Conservation (phyloP, 2,113 vertebrate species). For the Chitala chitala region DNA sequence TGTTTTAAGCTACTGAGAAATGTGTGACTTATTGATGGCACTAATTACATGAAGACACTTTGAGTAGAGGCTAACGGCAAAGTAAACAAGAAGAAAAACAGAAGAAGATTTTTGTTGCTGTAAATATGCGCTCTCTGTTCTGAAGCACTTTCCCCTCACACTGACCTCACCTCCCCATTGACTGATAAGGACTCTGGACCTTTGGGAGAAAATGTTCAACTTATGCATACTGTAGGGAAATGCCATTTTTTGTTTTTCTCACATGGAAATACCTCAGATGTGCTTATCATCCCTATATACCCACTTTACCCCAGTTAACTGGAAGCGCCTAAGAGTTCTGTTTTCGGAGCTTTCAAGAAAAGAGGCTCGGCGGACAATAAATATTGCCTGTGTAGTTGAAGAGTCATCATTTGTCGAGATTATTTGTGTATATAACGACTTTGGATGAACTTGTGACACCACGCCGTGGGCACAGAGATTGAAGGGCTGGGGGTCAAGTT, state of each 20-base stretch:
- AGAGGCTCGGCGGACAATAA: conserved; percentile 17
- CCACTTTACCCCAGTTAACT: conserved; percentile 1
- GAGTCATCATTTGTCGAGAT: conserved; percentile 32
- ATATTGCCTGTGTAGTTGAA: conserved; percentile 19
- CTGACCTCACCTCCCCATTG: conserved; percentile 34
- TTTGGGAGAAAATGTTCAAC: conserved; percentile 52
- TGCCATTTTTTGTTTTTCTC: conserved; percentile 49
- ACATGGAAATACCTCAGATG: conserved; percentile 69
- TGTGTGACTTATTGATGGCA: conserved; percentile 34
- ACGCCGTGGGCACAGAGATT: conserved; percentile 32
- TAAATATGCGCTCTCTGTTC: conserved; percentile 65
- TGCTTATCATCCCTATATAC: conserved; percentile 31
- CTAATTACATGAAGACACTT: conserved; percentile 37
- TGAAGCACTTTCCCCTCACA: conserved; percentile 58
- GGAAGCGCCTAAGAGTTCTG: neutral
- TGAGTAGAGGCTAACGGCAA: conserved; percentile 28
- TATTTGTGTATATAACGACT: conserved; percentile 45
- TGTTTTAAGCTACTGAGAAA: conserved; percentile 41
- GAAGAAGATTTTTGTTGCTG: conserved; percentile 52
- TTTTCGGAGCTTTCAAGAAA: conserved; percentile 25
- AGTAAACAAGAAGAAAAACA: conserved; percentile 27
- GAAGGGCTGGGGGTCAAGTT: conserved; percentile 22
- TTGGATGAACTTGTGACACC: conserved; percentile 22
- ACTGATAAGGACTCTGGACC: conserved; percentile 35
- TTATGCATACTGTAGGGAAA: conserved; percentile 60